Conservation (phyloP, 2,797 vertebrate genomes). For the Fratercula arctica region DNA sequence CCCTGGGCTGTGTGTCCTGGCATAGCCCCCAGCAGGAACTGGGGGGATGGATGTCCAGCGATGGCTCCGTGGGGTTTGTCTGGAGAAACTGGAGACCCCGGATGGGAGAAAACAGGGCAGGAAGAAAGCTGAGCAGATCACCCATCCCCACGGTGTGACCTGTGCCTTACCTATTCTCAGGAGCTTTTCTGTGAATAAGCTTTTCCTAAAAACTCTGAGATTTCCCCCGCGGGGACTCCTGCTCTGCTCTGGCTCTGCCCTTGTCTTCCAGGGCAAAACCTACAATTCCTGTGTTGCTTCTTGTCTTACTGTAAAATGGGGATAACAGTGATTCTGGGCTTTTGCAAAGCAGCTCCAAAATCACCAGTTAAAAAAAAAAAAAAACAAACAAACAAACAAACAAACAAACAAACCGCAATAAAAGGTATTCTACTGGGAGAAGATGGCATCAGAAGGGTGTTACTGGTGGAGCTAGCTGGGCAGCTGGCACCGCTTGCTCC, state of each 20-base stretch:
- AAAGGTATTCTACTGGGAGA: neutral
- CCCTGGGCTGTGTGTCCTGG: neutral
- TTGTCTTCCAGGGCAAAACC: neutral
- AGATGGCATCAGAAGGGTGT: neutral
- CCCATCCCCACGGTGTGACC: neutral
- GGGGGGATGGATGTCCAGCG: neutral
- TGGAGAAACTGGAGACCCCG: neutral
- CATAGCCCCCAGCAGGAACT: neutral
- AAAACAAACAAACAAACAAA: too few species aligned
- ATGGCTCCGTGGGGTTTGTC: fast-evolving
- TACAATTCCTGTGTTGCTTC: neutral
- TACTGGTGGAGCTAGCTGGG: neutral
- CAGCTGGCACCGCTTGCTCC: neutral
- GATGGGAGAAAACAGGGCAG: neutral
- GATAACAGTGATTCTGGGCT: neutral
- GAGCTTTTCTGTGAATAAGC: neutral
- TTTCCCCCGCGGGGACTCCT: fast-evolving
- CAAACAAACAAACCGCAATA: neutral
- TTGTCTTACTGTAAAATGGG: neutral
- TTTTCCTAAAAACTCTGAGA: neutral
- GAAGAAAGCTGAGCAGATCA: neutral
- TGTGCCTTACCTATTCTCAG: neutral
- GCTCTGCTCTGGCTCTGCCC: neutral
- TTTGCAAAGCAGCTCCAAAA: neutral
- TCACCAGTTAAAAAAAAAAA: neutral